Evolutionary conservation across 2,113 vertebrate genomes (phyloP).

Genomic region (Menura novaehollandiae): DNA sequence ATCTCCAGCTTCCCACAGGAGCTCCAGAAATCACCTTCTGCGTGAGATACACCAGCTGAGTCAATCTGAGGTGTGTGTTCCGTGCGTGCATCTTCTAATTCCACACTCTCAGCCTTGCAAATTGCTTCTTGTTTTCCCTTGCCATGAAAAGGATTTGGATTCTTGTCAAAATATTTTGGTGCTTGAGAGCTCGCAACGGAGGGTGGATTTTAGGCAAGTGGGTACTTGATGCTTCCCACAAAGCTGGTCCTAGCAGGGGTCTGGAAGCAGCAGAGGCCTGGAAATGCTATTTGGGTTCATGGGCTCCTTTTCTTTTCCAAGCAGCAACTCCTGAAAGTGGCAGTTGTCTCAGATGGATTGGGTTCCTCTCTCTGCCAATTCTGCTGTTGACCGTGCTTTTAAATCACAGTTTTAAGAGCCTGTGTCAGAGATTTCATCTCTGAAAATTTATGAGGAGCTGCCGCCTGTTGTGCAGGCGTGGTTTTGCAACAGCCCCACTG

Average conservation of each 20-base stretch:
- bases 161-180: neutral
- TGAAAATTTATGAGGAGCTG: neutral
- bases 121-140: neutral
- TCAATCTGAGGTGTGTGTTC: neutral
- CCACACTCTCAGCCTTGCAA: neutral
- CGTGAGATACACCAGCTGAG: neutral
- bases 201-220: neutral
- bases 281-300: neutral
- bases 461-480: neutral
- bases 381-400: neutral
- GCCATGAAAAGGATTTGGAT: neutral
- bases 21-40: neutral
- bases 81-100: neutral
- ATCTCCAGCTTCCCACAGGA: neutral
- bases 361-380: neutral
- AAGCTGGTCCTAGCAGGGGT: neutral
- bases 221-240: neutral
- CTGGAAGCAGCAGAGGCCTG: neutral
- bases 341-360: neutral
- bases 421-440: neutral
- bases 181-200: neutral
- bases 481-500: neutral
- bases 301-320: neutral
- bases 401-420: conserved; percentile 36
- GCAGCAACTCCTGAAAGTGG: neutral